These are phyloP conservation scores for Aphodius sticticus DNA, from an alignment of 2,888 invertebrate genomes.

Conservation along the genomic window DNA sequence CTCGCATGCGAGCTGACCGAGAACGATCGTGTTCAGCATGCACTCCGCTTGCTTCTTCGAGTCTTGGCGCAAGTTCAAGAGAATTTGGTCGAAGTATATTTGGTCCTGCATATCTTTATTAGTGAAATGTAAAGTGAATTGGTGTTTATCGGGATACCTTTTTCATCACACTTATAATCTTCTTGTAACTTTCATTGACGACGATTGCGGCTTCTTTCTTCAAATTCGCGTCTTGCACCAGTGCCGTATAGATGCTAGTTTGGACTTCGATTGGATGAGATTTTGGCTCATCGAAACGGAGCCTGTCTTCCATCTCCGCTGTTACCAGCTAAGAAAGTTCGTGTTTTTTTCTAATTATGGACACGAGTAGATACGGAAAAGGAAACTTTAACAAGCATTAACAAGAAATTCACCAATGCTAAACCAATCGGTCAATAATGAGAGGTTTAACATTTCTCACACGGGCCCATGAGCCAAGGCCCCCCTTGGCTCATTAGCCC, in stretches of 20 bases:
- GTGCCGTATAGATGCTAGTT: constrained; percentile 67
- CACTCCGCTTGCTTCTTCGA: constrained; percentile 68
- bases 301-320: constrained; percentile 64
- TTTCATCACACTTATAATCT: constrained; percentile 69
- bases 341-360: background rate
- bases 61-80: constrained; percentile 67
- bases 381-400: background rate
- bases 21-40: constrained; percentile 69
- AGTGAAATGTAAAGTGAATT: background rate
- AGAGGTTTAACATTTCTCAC: too few species aligned
- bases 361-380: background rate
- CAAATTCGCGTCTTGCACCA: constrained; percentile 68
- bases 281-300: constrained; percentile 62
- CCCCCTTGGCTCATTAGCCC: too few species aligned
- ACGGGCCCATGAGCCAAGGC: too few species aligned
- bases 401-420: too few species aligned
- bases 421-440: too few species aligned
- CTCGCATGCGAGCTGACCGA: constrained; percentile 73
- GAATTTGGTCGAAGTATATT: constrained; percentile 69
- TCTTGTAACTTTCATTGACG: constrained; percentile 68
- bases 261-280: constrained; percentile 62
- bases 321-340: constrained; percentile 60
- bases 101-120: constrained; percentile 63
- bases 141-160: constrained; percentile 62
- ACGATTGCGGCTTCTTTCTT: constrained; percentile 72